phyloP scores from a whole-genome alignment of 2,797 vertebrate species.

The Eptatretus atami region DNA sequence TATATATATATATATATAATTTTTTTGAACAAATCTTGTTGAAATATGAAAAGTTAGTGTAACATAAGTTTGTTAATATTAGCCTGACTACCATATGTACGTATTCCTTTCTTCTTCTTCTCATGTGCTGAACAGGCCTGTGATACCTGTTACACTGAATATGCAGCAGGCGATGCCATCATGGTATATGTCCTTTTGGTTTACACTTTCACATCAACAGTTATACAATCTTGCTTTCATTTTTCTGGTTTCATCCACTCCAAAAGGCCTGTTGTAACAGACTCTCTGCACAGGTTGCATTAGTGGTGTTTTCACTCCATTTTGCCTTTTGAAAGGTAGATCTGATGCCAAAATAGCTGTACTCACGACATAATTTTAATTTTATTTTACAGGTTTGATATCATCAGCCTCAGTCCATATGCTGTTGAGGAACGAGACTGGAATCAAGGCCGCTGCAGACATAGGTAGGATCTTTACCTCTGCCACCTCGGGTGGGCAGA shows the following conservation, averaged over 20 bases:
- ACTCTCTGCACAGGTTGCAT: too few relatives aligned
- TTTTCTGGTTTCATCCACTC: too few relatives aligned
- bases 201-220: too few relatives aligned
- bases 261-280: too few relatives aligned
- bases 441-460: constrained; percentile 66
- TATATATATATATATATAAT: too few relatives aligned
- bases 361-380: too few relatives aligned
- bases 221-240: too few relatives aligned
- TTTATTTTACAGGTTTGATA: constrained; percentile 48
- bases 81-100: constrained; percentile 4
- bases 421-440: constrained; percentile 45
- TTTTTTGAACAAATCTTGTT: neutral
- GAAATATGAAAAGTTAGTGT: neutral
- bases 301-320: too few relatives aligned
- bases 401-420: constrained; percentile 43
- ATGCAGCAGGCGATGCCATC: constrained; percentile 1
- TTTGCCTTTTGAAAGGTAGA: too few relatives aligned
- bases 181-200: neutral
- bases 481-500: too few relatives aligned
- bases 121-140: constrained; percentile 1
- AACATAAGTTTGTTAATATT: neutral
- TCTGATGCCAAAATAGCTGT: too few relatives aligned
- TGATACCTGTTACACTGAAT: constrained; percentile 1
- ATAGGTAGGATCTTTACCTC: constrained; percentile 21
- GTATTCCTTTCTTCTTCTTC: neutral